phyloP scores from a whole-genome alignment of 2,113 vertebrate genomes.

The Cavia porcellus region DNA sequence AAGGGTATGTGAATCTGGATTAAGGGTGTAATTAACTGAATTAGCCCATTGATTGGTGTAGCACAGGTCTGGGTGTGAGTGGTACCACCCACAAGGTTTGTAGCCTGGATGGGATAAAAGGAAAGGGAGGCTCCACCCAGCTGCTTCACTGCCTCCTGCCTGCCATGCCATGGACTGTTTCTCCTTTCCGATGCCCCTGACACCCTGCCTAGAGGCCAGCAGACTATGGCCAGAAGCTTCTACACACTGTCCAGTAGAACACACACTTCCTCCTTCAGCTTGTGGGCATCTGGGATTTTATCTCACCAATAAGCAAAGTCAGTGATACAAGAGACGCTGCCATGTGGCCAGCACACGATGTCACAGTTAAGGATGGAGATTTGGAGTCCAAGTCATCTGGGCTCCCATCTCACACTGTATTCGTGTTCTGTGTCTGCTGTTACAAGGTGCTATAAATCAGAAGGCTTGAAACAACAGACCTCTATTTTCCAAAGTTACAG shows the following conservation, averaged over 20 bases:
- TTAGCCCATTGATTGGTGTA: background rate
- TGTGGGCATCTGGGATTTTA: background rate
- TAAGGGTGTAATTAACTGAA: background rate
- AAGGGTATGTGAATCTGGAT: background rate
- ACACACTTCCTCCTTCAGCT: background rate
- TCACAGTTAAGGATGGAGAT: background rate
- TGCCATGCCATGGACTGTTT: background rate
- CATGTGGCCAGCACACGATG: background rate
- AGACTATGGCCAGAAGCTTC: background rate
- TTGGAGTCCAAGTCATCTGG: background rate
- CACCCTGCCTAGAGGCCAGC: background rate
- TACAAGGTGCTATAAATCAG: background rate
- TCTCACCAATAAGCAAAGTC: background rate
- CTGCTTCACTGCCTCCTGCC: background rate
- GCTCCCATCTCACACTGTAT: background rate
- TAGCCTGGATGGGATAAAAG: background rate
- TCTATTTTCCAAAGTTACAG: background rate
- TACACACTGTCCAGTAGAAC: background rate
- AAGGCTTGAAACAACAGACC: constrained; percentile 18
- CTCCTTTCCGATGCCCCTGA: background rate
- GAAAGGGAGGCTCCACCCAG: background rate
- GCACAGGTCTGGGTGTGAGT: background rate
- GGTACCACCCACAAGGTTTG: background rate
- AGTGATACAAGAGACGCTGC: background rate
- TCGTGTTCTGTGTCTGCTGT: background rate